Evolutionary conservation across 2,113 vertebrate genomes (phyloP), one percentile per base, ranked within the genome.

Genomic region (Callionymus lyra): DNA sequence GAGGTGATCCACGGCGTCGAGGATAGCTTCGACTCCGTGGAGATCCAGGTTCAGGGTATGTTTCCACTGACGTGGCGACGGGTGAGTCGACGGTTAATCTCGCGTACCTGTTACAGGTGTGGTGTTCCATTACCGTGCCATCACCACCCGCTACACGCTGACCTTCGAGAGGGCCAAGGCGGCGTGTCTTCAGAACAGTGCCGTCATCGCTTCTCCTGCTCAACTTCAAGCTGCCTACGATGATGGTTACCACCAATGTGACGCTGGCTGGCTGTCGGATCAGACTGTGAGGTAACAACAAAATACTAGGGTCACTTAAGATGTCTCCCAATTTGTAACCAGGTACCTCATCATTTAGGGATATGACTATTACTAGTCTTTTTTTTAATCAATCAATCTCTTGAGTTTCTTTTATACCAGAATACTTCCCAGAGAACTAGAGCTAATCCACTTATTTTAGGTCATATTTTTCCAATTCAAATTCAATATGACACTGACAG

Each of bases 211-310:
- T 33, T 90, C 90, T 0, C 88, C 93, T 0, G 93, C 91, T 39
- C 95, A 99, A 80, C 85, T 99, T 41, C 92, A 94, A 70, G 93
- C 95, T 1, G 94, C 95, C 47, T 98, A 91, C 0, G 92, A 98
- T 44, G 94, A 98, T 2, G 95, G 95, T 40, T 94, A 88, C 45
- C 89, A 98, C 78, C 94, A 99, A 68, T 99, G 95, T 16, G 95
- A 99, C 2, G 95, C 95, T 0, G 95, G 94, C 50, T 98, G 95
- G 95, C 85, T 99, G 66, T 89, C 93, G 9, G 95, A 99, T 60
- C 90, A 93, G 82, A 97, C 94, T 1, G 95, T 99, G 57, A 90
- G 95, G 95, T 97, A 74, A 27, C 21, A 27, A 5, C 21, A 27
- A 4, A 27, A 27, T 27, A 27, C 4, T 27, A 27, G 21, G 4